Conservation (phyloP, 2,797 vertebrate genomes). For the Bradypodion ventrale region DNA sequence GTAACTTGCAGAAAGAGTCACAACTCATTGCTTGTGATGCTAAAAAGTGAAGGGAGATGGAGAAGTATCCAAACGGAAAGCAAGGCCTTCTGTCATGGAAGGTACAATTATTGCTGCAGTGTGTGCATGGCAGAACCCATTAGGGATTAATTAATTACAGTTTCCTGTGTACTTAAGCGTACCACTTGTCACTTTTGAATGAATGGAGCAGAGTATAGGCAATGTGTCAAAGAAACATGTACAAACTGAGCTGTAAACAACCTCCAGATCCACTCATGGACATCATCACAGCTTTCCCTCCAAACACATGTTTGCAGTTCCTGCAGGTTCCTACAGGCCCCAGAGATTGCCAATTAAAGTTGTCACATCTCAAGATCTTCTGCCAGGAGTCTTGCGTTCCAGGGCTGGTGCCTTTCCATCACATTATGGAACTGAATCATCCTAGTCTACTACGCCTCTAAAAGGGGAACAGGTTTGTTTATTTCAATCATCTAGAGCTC, state of each 20-base stretch:
- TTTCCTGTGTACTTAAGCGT: conserved; percentile 14
- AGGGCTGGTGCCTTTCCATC: accelerated
- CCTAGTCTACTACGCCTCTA: conserved; percentile 44
- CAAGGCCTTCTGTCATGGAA: conserved; percentile 18
- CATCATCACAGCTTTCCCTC: background rate
- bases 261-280: background rate
- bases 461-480: background rate
- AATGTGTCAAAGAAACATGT: background rate
- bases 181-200: conserved; percentile 29
- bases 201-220: background rate
- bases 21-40: accelerated
- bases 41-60: too few relatives aligned
- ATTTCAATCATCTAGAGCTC: background rate
- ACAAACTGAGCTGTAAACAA: background rate
- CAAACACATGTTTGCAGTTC: background rate
- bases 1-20: background rate
- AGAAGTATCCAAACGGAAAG: too few relatives aligned
- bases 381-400: background rate
- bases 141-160: conserved; percentile 66
- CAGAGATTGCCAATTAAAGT: conserved; percentile 51
- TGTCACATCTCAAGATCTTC: background rate
- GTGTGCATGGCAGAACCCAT: background rate
- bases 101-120: background rate
- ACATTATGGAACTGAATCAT: background rate
- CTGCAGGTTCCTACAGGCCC: conserved; percentile 8